Base-by-base conservation (phyloP, 2,797 vertebrate species). In the Anisognathus igniventris region DNA sequence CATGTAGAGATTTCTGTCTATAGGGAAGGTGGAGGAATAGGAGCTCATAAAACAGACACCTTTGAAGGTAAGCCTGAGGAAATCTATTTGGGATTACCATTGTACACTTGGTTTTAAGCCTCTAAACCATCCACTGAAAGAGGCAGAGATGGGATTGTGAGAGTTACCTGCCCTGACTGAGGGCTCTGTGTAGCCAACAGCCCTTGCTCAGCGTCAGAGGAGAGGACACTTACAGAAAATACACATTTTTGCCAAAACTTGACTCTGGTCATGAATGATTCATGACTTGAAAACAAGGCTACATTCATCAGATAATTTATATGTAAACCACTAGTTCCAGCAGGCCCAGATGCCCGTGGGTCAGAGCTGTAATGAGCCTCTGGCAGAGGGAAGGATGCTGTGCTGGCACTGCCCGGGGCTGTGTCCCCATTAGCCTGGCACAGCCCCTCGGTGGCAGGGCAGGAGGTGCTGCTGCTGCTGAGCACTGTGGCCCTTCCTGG, bases 271-370 rank as follows among this genome's bases (percentile, higher is more conserved):
- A 91, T 95, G 83, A 93, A 96, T 95, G 88, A 96, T 96, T 95
- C 93, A 95, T 92, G 86, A 87, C 54, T 1, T 4, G 77, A 42
- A 89, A 92, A 93, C 92, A 95, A 95, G 94, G 86, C 90, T 58
- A 68, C 94, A 94, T 94, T 95, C 90, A 96, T 93, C 90, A 65
- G 86, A 94, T 92, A 74, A 95, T 96, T 96, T 76, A 80, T 91
- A 92, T 91, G 94, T 89, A 94, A 96, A 87, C 71, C 90, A 83
- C 64, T 51, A 24, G 21, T 82, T 92, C 31, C 75, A 87, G 4
- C 45, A 79, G 64, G 64, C 66, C 54, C 93, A 92, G 67, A 45
- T 66, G 48, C 44, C 37, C 0, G 1, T 2, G 21, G 86, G 94
- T 93, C 86, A 86, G 90, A 51, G 80, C 70, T 44, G 16, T 10